phyloP scores from a whole-genome alignment of 2,797 vertebrate species.

The Cottoperca gobio region DNA sequence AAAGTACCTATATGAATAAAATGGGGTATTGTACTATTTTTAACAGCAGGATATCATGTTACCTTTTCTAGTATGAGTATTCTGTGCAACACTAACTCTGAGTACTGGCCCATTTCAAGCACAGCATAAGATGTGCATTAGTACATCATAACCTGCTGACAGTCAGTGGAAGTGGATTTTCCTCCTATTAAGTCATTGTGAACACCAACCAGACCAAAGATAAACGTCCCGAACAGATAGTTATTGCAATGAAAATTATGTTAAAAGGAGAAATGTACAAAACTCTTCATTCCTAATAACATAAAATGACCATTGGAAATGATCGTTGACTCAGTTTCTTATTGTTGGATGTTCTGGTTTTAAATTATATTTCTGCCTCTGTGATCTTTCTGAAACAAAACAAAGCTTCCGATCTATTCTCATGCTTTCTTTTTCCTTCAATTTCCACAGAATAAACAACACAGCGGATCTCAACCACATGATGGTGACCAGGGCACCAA shows the following conservation, averaged over 20 bases:
- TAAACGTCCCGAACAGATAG: neutral
- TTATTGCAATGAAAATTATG: neutral
- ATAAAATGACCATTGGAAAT: neutral
- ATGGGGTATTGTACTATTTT: too few relatives aligned
- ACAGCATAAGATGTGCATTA: neutral
- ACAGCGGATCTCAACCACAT: constrained; percentile 73
- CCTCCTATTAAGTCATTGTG: neutral
- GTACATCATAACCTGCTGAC: neutral
- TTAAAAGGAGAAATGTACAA: neutral
- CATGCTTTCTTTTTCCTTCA: neutral
- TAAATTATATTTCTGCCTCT: neutral
- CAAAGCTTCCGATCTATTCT: neutral
- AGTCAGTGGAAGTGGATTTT: neutral
- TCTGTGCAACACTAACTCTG: too few relatives aligned
- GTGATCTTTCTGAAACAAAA: neutral
- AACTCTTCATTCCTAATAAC: neutral
- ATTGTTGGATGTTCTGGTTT: neutral
- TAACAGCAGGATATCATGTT: too few relatives aligned
- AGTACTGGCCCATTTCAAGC: neutral
- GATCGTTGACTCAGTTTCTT: neutral
- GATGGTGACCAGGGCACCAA: constrained; percentile 77
- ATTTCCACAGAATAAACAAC: constrained; percentile 79
- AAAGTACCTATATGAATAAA: too few relatives aligned
- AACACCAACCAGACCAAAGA: neutral
- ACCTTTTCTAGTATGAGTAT: too few relatives aligned